Evolutionary conservation across 2,888 invertebrate species (phyloP), one percentile per base, ranked within the genome.

Genomic region (Pyrrhosoma nymphula): DNA sequence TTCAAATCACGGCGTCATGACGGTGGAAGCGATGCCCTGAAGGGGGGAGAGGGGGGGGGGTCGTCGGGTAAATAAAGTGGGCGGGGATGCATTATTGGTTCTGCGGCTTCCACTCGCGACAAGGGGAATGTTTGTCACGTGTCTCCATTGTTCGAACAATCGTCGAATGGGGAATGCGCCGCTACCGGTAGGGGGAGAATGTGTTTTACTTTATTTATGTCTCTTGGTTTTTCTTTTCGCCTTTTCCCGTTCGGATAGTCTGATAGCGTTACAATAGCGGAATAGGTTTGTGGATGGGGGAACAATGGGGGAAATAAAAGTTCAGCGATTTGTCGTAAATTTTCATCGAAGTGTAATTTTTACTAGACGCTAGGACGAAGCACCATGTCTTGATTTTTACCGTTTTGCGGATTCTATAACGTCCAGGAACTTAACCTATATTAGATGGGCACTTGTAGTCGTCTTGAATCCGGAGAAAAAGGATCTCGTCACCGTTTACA

Each of bases 231-330:
- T 35, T 35, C 14, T 26, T 35, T 16, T 82, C 35, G 12, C 35
- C 35, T 35, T 82, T 35, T 82, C 82, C 82, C 82, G 82, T 82
- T 26, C 82, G 82, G 82, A 35, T 35, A 82, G 82, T 82, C 35
- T 82, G 82, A 82, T 82, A 82, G 35, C 82, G 82, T 82, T 82
- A 82, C 82, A 82, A 35, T 82, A 82, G 82, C 82, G 82, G 82
- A 35, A 69, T 30, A 82, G 4, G 82, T 35, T 35, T 12, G 14
- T 35, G 30, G 35, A 35, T 10, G 18, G 82, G 82, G 30, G 82
- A 82, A 82, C 82, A 82, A 82, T 35, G 82, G 35, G 18, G 60
- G 60, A 60, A 30, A 82, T 35, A 35, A 82, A 35, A 82, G 82
- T 82, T 82, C 82, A 82, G 30, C 35, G 82, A 82, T 82, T 82